Base-by-base conservation (phyloP, 2,888 invertebrate genomes). In the Hirtodrosophila duncani region DNA sequence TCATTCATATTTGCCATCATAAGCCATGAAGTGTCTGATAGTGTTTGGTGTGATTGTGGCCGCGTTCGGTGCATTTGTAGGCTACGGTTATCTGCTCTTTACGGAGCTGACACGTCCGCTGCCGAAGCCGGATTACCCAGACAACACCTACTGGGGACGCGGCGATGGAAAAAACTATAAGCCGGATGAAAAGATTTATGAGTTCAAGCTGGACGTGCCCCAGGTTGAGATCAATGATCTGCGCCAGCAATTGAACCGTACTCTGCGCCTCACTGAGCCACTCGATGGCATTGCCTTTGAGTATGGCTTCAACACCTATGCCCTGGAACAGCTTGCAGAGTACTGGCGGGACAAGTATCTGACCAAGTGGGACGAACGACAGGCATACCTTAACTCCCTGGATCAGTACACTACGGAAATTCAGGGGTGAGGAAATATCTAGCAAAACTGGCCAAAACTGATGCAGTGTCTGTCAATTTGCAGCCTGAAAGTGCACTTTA, bases 261-360 rank as follows among this genome's bases (percentile, higher is more conserved):
- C 89, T 1, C 85, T 88, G 9, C 83, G 88, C 1, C 87, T 89
- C 2, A 83, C 87, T 0, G 88, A 88, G 6, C 92, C 94, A 0
- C 79, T 94, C 24, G 92, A 93, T 82, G 90, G 89, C 36, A 87
- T 88, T 0, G 90, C 90, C 2, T 96, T 95, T 86, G 89, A 91
- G 55, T 96, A 96, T 79, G 97, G 97, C 0, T 92, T 96, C 81
- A 93, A 94, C 77, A 88, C 91, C 0, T 88, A 91, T 23, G 91
- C 91, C 37, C 85, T 96, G 4, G 88, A 89, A 4, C 88, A 89
- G 64, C 88, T 96, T 2, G 84, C 93, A 0, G 89, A 92, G 5
- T 93, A 93, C 84, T 98, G 98, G 98, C 89, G 89, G 7, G 91
- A 91, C 13, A 89, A 90, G 33, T 96, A 94, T 84, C 89, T 94